Evolutionary conservation across 2,888 invertebrate genomes (phyloP).

Genomic region (Lymantria dispar): DNA sequence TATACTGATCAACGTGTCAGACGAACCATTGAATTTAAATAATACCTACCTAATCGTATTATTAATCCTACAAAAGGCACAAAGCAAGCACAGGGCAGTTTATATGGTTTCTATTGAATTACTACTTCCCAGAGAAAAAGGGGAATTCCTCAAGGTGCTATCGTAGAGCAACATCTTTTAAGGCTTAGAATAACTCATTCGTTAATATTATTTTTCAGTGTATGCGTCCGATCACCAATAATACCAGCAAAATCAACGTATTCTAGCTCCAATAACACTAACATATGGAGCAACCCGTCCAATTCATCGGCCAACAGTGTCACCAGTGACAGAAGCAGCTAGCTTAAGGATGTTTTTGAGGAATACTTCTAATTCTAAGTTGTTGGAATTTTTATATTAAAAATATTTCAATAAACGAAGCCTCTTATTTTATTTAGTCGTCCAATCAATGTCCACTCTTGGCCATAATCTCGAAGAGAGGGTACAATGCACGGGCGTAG

Average conservation of each 20-base stretch:
- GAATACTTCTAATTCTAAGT: neutral
- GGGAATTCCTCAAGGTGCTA: too few species aligned
- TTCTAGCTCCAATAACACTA: constrained; percentile 66
- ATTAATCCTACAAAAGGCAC: too few species aligned
- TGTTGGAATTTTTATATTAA: neutral
- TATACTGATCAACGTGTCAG: too few species aligned
- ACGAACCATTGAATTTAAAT: too few species aligned
- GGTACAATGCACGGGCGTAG: too few species aligned
- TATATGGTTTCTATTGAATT: too few species aligned
- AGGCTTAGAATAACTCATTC: neutral
- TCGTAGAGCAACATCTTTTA: too few species aligned
- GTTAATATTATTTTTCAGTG: constrained; percentile 70
- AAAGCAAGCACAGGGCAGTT: too few species aligned
- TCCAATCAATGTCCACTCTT: too few species aligned
- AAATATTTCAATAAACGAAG: neutral
- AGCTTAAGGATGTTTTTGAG: constrained; percentile 2
- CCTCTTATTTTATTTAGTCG: neutral
- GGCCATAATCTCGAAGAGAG: too few species aligned
- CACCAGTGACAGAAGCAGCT: constrained; percentile 48
- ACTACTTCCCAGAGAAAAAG: too few species aligned
- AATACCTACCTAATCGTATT: too few species aligned
- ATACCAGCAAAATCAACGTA: constrained; percentile 89
- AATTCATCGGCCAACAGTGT: constrained; percentile 60
- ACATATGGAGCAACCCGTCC: constrained; percentile 88
- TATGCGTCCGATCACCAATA: constrained; percentile 91